Evolutionary conservation across 2,888 invertebrate species (phyloP).

Genomic region (Mechanitis mazaeus): DNA sequence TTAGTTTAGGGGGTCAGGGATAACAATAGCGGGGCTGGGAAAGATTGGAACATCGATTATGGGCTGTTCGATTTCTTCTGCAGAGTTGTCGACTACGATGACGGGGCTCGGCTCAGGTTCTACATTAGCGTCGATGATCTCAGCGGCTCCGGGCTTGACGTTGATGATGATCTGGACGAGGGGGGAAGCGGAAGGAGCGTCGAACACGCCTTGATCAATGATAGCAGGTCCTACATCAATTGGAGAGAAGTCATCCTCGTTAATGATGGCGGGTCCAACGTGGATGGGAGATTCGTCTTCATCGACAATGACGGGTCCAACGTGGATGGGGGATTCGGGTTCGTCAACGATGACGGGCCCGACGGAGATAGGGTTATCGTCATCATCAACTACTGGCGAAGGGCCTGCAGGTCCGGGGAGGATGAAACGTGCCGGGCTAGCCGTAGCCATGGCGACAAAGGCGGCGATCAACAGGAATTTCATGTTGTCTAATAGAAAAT

Average conservation of each 20-base stretch:
- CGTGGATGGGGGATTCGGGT: constrained; percentile 22
- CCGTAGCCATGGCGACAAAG: constrained; percentile 30
- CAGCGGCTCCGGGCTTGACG: constrained; percentile 22
- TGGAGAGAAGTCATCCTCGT: constrained; percentile 6
- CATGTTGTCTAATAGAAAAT: constrained; percentile 18
- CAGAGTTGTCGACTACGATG: constrained; percentile 16
- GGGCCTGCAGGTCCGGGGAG: constrained; percentile 18
- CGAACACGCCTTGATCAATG: neutral
- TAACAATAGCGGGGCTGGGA: constrained; percentile 13
- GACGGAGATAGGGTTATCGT: constrained; percentile 10
- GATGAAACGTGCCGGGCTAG: constrained; percentile 21
- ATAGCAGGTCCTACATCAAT: constrained; percentile 26
- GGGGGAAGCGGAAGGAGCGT: constrained; percentile 16
- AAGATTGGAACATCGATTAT: too few species aligned
- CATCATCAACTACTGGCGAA: constrained; percentile 26
- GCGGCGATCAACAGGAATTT: constrained; percentile 28
- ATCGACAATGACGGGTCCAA: constrained; percentile 35
- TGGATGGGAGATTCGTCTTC: constrained; percentile 34
- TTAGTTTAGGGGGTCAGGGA: constrained; percentile 16
- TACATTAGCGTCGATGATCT: constrained; percentile 6
- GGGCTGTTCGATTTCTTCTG: too few species aligned
- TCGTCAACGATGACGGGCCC: constrained; percentile 26
- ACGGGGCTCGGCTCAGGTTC: neutral
- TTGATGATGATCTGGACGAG: constrained; percentile 37
- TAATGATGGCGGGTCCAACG: constrained; percentile 38